Evolutionary conservation across 2,797 vertebrate species (phyloP).

Genomic region (Decapterus maruadsi): DNA sequence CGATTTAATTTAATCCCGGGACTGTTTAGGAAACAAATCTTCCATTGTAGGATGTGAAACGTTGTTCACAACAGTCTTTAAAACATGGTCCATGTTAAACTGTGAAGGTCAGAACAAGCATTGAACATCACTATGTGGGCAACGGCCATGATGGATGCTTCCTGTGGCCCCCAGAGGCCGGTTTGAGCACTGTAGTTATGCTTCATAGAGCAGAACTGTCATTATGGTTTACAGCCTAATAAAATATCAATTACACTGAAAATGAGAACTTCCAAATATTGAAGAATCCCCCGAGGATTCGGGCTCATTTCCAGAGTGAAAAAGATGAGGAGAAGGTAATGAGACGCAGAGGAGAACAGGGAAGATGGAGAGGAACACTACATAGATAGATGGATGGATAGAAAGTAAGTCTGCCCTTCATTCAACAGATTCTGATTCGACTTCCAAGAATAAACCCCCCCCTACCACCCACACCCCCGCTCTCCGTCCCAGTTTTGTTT

Average conservation of each 20-base stretch:
- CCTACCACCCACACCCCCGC: not conserved
- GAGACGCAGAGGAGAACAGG: not conserved
- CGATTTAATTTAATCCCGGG: not conserved
- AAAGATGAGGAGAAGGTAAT: slow-evolving; percentile 21
- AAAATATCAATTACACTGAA: slow-evolving; percentile 55
- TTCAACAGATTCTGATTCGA: not conserved
- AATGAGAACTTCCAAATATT: slow-evolving; percentile 46
- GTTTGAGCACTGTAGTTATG: slow-evolving; percentile 33
- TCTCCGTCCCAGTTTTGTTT: not conserved
- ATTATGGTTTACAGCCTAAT: slow-evolving; percentile 47
- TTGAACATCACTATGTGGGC: not conserved
- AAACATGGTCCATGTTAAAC: not conserved
- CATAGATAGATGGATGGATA: slow-evolving; percentile 11
- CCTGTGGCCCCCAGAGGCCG: slow-evolving; percentile 11
- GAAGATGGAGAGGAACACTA: not conserved
- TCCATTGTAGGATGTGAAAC: not conserved
- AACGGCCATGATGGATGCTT: slow-evolving; percentile 18
- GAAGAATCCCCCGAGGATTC: slow-evolving; percentile 20
- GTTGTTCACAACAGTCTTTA: not conserved
- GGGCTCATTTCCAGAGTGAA: slow-evolving; percentile 16
- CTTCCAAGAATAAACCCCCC: not conserved
- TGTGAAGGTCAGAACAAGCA: slow-evolving; percentile 12
- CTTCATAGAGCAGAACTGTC: slow-evolving; percentile 43
- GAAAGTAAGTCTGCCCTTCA: not conserved
- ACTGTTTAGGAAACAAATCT: not conserved